Evolutionary conservation across 2,888 invertebrate genomes (phyloP).

Genomic region (Oscheius sp.): DNA sequence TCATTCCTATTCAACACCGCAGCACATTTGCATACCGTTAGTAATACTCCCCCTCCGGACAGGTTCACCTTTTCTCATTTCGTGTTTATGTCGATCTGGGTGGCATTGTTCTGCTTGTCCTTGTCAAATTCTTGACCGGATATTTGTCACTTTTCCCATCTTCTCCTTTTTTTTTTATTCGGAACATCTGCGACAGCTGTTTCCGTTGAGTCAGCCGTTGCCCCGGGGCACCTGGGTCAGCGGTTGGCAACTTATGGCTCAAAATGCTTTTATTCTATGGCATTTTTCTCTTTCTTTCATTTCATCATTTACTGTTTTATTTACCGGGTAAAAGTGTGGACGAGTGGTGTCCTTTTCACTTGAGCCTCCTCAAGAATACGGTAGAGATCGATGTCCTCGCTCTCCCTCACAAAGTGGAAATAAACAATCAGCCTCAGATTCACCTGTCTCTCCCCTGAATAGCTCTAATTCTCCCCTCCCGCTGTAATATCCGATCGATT

Average conservation of each 20-base stretch:
- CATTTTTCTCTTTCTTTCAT: too few relatives aligned
- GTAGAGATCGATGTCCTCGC: neutral
- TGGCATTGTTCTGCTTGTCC: neutral
- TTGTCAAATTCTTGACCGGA: too few relatives aligned
- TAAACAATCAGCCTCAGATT: constrained; percentile 21
- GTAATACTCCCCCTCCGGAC: constrained; percentile 11
- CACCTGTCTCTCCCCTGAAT: constrained; percentile 25
- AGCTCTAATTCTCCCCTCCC: constrained; percentile 8
- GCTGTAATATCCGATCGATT: constrained; percentile 28
- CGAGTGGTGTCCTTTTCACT: neutral
- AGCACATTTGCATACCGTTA: constrained; percentile 28
- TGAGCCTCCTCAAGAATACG: neutral
- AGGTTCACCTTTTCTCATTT: neutral
- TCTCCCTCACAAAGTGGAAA: neutral
- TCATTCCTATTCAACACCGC: constrained; percentile 23
- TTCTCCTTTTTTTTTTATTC: too few relatives aligned
- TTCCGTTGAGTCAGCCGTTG: too few relatives aligned
- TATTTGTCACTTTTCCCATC: too few relatives aligned
- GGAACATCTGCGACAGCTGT: too few relatives aligned
- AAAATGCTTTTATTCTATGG: too few relatives aligned
- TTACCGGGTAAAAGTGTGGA: too few relatives aligned
- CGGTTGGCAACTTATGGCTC: too few relatives aligned
- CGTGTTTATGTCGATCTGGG: neutral
- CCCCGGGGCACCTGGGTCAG: too few relatives aligned
- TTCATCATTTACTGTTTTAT: neutral